A percentile compares a stretch with the other conserved stretches of the same genome.
Evolutionary conservation across 2,797 vertebrate species (phyloP).

Genomic region (Glossophaga mutica): DNA sequence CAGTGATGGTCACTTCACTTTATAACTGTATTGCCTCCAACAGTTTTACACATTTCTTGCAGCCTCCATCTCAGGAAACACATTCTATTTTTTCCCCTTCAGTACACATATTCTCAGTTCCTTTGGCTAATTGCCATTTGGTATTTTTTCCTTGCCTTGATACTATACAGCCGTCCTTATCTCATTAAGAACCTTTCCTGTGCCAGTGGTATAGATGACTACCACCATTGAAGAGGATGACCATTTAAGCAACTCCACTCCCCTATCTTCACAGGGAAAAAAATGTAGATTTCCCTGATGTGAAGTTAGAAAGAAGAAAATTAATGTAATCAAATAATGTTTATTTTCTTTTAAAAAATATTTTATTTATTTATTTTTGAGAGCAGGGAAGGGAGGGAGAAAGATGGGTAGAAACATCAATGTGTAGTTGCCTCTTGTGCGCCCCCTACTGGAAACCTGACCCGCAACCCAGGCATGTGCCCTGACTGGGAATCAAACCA

Average conservation of each 20-base stretch:
- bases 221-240: background rate
- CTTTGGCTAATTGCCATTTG: background rate
- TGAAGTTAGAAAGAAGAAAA: background rate
- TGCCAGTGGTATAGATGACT: accelerated
- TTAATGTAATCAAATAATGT: background rate
- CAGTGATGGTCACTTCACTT: background rate
- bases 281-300: background rate
- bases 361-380: too few species aligned
- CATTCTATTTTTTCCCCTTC: background rate
- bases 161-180: background rate
- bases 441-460: too few species aligned
- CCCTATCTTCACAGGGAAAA: background rate
- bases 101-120: background rate
- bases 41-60: background rate
- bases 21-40: background rate
- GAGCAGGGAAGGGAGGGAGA: too few species aligned
- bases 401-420: too few species aligned
- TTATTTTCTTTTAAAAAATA: background rate
- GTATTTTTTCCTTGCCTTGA: background rate
- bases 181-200: background rate
- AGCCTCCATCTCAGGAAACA: background rate
- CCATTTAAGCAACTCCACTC: background rate
- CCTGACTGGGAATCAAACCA: too few species aligned
- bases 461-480: too few species aligned
- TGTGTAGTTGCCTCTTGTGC: too few species aligned